Conservation (phyloP, 2,797 vertebrate species). For the Emydoidea blandingii region DNA sequence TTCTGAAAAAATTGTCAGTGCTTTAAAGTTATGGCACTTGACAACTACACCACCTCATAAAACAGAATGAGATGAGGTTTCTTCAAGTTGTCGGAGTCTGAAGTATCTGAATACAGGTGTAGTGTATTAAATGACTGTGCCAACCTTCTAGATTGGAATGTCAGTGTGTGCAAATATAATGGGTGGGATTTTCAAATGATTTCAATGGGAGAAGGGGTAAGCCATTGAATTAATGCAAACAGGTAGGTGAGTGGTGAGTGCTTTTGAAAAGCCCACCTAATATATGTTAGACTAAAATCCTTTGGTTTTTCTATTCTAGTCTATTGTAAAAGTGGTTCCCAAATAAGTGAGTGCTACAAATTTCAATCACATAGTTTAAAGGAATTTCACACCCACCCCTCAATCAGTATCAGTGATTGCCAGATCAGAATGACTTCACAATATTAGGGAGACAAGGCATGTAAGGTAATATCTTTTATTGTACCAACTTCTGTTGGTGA, state of each 20-base stretch:
- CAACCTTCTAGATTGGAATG: neutral
- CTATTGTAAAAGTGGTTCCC: neutral
- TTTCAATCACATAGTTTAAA: neutral
- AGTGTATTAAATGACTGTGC: neutral
- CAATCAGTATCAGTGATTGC: neutral
- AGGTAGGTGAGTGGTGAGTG: neutral
- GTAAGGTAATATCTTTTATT: too few relatives aligned
- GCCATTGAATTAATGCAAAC: neutral
- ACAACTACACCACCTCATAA: neutral
- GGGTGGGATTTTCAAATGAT: neutral
- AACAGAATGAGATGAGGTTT: neutral
- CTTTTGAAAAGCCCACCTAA: neutral
- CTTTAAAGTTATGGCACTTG: neutral
- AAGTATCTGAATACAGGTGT: neutral
- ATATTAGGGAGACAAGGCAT: neutral
- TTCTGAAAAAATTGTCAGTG: neutral
- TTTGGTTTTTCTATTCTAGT: neutral
- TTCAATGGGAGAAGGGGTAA: neutral
- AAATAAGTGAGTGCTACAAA: neutral
- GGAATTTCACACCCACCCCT: neutral
- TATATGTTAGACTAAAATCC: neutral
- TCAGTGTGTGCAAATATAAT: too few relatives aligned
- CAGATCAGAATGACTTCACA: neutral
- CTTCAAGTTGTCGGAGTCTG: neutral
- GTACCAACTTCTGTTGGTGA: too few relatives aligned